A percentile compares a stretch with the other conserved stretches of the same genome.
These are phyloP conservation scores for Chrysaora quinquecirrha DNA, from an alignment of 30 jellyfish, hydroid and myxozoan genomes.

Conservation along the genomic window DNA sequence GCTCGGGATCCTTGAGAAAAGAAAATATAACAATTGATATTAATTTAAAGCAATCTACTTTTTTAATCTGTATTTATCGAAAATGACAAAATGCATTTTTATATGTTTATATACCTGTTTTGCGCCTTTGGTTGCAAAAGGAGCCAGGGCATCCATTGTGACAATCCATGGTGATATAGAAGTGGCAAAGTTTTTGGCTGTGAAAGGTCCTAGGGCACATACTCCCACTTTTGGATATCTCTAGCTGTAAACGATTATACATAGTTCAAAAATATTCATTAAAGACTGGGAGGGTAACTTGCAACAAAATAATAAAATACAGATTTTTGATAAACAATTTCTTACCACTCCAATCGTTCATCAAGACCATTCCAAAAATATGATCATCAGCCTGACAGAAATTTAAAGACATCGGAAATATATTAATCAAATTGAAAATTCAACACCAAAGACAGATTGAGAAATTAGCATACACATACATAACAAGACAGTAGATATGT, in stretches of 20 bases:
- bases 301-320: no score
- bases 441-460: no score
- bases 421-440: no score
- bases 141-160: slow-evolving; percentile 95
- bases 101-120: slow-evolving; percentile 42
- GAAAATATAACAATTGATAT: neutral
- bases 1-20: slow-evolving; percentile 84
- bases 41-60: neutral
- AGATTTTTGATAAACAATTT: no score
- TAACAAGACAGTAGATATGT: no score
- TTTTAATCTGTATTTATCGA: no score
- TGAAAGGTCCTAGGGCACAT: slow-evolving; percentile 96
- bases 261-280: neutral
- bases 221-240: slow-evolving; percentile 96
- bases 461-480: no score
- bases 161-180: slow-evolving; percentile 98
- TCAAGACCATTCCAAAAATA: slow-evolving; percentile 87
- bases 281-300: neutral
- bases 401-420: neutral
- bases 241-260: slow-evolving; percentile 67
- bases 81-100: neutral
- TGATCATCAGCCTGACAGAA: slow-evolving; percentile 89
- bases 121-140: slow-evolving; percentile 71
- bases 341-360: slow-evolving; percentile 99
- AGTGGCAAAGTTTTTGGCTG: slow-evolving; percentile 89